These are phyloP conservation scores for Oenanthe oenanthe DNA, from an alignment of 2,113 vertebrate genomes.

Conservation along the genomic window DNA sequence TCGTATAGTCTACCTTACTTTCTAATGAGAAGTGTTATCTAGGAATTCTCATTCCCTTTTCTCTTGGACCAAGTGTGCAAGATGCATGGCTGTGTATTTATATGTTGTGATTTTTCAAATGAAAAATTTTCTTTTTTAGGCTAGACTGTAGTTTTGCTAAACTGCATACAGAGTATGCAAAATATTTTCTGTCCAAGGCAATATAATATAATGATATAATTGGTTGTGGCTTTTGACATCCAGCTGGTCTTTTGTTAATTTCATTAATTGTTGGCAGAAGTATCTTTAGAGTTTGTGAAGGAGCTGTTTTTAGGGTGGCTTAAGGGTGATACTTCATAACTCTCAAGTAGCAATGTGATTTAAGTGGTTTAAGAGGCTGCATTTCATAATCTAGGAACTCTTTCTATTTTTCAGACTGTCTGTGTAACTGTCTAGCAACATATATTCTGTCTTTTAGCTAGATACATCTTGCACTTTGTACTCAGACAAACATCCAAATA, in stretches of 20 bases:
- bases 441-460: not conserved
- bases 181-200: not conserved
- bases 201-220: not conserved
- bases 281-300: not conserved
- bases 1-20: not conserved
- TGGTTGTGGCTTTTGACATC: not conserved
- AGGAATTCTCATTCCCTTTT: not conserved
- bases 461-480: not conserved
- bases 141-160: not conserved
- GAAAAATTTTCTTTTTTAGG: not conserved
- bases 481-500: not conserved
- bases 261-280: not conserved
- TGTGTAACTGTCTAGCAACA: not conserved
- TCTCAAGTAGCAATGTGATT: not conserved
- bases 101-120: not conserved
- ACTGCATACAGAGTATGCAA: not conserved
- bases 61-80: not conserved
- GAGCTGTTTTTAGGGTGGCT: not conserved
- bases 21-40: not conserved
- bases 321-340: not conserved
- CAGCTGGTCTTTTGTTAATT: not conserved
- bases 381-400: not conserved
- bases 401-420: not conserved
- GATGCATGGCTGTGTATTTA: not conserved
- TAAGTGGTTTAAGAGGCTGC: not conserved